phyloP scores from a whole-genome alignment of 92 coral and sea anemone species.

The Phymanthus crucifer region DNA sequence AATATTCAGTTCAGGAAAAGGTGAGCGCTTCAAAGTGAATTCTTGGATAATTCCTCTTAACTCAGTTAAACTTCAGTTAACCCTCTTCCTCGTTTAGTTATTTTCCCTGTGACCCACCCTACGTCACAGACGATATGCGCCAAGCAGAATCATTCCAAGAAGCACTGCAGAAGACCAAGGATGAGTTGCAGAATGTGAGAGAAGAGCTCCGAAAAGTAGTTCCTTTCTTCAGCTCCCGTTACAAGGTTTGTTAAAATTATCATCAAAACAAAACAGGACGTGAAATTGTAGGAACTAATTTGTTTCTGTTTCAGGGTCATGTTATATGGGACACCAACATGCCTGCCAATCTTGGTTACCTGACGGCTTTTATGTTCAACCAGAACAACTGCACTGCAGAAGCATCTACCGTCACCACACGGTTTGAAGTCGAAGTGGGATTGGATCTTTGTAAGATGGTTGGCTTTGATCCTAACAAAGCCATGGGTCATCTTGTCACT shows the following conservation, averaged over 20 bases:
- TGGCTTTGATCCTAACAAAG: conserved; percentile 69
- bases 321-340: conserved; percentile 79
- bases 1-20: conserved; percentile 48
- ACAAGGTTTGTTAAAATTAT: conserved; percentile 47
- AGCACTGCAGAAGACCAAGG: conserved; percentile 41
- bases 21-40: conserved; percentile 15
- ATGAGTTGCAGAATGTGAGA: conserved; percentile 52
- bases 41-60: no score
- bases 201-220: conserved; percentile 61
- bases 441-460: conserved; percentile 79
- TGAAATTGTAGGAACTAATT: not conserved
- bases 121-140: conserved; percentile 51
- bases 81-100: conserved; percentile 27
- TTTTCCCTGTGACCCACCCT: conserved; percentile 75
- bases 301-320: conserved; percentile 63
- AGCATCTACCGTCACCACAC: conserved; percentile 70
- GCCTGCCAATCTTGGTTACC: conserved; percentile 84
- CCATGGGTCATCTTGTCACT: conserved; percentile 64
- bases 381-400: conserved; percentile 84
- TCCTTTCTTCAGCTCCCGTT: conserved; percentile 72
- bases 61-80: not conserved
- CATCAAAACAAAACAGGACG: not conserved
- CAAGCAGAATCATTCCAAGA: conserved; percentile 43
- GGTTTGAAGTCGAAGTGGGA: conserved; percentile 72
- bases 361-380: conserved; percentile 74